These are phyloP conservation scores for Allenopithecus nigroviridis DNA, from an alignment of 2,797 vertebrate species.

Conservation along the genomic window DNA sequence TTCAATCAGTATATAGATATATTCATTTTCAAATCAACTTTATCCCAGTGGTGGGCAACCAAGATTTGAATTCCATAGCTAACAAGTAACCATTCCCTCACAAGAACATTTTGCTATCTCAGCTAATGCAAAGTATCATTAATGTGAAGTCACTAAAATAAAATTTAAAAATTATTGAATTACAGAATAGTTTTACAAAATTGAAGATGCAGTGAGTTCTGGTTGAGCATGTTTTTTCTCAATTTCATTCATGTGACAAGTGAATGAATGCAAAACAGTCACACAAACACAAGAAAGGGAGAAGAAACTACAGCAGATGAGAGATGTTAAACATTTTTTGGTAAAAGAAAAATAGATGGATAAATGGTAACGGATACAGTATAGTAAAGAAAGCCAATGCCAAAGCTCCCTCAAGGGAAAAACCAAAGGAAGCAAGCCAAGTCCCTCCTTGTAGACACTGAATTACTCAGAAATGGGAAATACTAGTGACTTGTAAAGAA, in stretches of 20 bases:
- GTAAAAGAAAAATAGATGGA: neutral
- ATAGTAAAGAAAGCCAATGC: neutral
- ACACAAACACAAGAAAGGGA: neutral
- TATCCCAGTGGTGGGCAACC: neutral
- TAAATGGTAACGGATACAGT: neutral
- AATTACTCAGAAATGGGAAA: neutral
- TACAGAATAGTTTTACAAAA: neutral
- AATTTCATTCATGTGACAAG: neutral
- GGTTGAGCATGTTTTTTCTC: neutral
- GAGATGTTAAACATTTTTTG: neutral
- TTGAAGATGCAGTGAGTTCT: neutral
- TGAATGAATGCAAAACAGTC: neutral
- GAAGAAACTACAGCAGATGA: neutral
- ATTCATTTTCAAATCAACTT: neutral
- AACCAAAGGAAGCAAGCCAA: neutral
- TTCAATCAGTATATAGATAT: neutral
- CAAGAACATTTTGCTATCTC: neutral
- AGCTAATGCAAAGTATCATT: neutral
- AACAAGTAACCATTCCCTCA: constrained; percentile 11
- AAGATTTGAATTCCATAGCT: neutral
- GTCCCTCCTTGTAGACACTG: too few species aligned
- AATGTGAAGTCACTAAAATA: neutral
- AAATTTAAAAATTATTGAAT: neutral
- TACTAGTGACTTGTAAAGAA: neutral
- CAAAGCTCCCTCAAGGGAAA: neutral